These are phyloP conservation scores for Callipepla squamata DNA, from an alignment of 2,113 vertebrate species.

Conservation along the genomic window DNA sequence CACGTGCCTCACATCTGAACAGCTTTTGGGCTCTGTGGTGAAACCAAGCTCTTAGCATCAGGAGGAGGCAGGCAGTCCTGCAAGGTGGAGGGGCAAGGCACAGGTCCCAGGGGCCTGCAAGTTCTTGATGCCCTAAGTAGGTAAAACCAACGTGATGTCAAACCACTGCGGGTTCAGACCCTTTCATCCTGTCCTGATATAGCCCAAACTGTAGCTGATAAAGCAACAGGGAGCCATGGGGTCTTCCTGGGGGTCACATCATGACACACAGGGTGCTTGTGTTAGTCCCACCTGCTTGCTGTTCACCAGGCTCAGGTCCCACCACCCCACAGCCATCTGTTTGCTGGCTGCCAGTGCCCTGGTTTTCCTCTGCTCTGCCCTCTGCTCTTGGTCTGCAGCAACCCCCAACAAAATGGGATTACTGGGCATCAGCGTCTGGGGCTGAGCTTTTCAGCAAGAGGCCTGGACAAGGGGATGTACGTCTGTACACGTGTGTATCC, in stretches of 20 bases:
- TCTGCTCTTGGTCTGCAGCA: not conserved
- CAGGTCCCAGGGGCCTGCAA: not conserved
- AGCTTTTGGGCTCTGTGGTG: not conserved
- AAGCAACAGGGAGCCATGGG: not conserved
- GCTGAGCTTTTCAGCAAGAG: not conserved
- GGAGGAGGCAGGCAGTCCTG: rapidly evolving
- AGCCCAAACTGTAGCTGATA: too few species aligned
- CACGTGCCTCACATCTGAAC: not conserved
- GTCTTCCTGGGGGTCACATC: not conserved
- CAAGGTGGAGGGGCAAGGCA: not conserved
- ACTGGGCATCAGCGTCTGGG: not conserved
- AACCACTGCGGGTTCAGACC: not conserved
- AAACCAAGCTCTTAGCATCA: not conserved
- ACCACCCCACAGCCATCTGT: not conserved
- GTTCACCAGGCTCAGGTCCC: rapidly evolving
- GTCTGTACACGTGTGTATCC: too few species aligned
- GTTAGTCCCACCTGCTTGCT: rapidly evolving
- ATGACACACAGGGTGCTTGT: not conserved
- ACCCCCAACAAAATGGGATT: not conserved
- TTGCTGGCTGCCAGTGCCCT: not conserved
- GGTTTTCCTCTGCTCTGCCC: not conserved
- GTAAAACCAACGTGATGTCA: not conserved
- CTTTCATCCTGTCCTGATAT: not conserved
- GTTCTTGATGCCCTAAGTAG: not conserved
- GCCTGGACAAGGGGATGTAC: not conserved